A percentile compares a stretch with the other conserved stretches of the same genome.
phyloP scores from a whole-genome alignment of 1,140 invertebrate species.

The Meloidogyne hapla region DNA sequence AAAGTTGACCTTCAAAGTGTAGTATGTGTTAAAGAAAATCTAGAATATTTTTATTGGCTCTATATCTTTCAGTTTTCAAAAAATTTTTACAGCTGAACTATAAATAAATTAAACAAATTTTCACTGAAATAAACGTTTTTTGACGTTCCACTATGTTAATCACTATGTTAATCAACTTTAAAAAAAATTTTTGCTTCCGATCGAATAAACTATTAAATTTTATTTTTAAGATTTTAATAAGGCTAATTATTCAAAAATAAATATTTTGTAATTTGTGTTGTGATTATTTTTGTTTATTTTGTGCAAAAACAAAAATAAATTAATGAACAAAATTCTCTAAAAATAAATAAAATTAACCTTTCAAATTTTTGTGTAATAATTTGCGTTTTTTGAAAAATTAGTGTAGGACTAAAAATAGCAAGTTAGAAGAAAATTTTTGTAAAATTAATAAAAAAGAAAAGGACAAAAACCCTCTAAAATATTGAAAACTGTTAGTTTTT shows the following conservation, averaged over 20 bases:
- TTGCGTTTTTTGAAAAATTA: too few relatives aligned
- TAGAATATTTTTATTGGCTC: too few relatives aligned
- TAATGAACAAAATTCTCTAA: too few relatives aligned
- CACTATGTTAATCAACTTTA: too few relatives aligned
- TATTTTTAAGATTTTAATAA: not conserved
- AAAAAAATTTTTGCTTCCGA: not conserved
- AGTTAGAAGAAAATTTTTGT: too few relatives aligned
- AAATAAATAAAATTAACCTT: too few relatives aligned
- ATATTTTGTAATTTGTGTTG: not conserved
- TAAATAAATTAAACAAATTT: not conserved
- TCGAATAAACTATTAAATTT: not conserved
- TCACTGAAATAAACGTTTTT: not conserved
- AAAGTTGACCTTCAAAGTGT: not conserved
- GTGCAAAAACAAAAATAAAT: too few relatives aligned
- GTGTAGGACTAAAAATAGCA: too few relatives aligned
- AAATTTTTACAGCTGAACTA: not conserved
- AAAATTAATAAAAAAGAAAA: not conserved
- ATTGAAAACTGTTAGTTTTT: not conserved
- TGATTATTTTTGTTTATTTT: not conserved
- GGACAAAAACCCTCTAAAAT: not conserved
- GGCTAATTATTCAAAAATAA: not conserved
- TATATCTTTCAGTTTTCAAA: not conserved
- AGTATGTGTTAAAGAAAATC: too few relatives aligned
- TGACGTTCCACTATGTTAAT: not conserved
- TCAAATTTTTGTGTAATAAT: too few relatives aligned